Evolutionary conservation across 2,888 invertebrate genomes (phyloP), one percentile per base, ranked within the genome.

Genomic region (Argyresthia albistria): DNA sequence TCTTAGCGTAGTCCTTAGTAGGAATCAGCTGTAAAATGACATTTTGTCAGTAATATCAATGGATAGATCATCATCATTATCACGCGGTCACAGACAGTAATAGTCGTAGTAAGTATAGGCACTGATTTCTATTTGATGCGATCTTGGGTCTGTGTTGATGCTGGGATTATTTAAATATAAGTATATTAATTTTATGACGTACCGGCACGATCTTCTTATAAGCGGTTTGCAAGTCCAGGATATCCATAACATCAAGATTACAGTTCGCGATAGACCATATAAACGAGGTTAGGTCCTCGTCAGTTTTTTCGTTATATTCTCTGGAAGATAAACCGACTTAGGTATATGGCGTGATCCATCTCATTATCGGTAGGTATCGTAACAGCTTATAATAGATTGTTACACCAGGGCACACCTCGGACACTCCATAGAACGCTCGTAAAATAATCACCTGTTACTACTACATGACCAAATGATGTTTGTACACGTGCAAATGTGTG

Each of bases 1-100:
- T 59, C 43, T 52, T 59, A 8, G 77, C 71, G 58, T 80, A 81
- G 47, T 82, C 73, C 51, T 66, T 61, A 10, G 84, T 68, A 35
- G 70, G 56, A 55, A 82, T 69, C 6, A 70, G 58, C 81, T 82
- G 58, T 54, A 25, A 52, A 43, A 48, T 50, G 53, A 43, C 50
- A 51, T 3, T 43, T 11, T 43, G 14, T n/a, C 39, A 25, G 25
- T 25, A 2, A 25, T 25, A n/a, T 2, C 45, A 12, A 45, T 45
- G 45, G 3, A 12, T 15, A 4, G 15, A 11, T 25, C 25, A 25
- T 25, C n/a, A n/a, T n/a, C n/a, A n/a, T n/a, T n/a, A n/a, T n/a
- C n/a, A n/a, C n/a, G n/a, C n/a, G n/a, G n/a, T n/a, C n/a, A n/a
- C n/a, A n/a, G n/a, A n/a, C n/a, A n/a, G n/a, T n/a, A n/a, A n/a